Conservation (phyloP, 2,113 vertebrate genomes). For the Mellivora capensis region DNA sequence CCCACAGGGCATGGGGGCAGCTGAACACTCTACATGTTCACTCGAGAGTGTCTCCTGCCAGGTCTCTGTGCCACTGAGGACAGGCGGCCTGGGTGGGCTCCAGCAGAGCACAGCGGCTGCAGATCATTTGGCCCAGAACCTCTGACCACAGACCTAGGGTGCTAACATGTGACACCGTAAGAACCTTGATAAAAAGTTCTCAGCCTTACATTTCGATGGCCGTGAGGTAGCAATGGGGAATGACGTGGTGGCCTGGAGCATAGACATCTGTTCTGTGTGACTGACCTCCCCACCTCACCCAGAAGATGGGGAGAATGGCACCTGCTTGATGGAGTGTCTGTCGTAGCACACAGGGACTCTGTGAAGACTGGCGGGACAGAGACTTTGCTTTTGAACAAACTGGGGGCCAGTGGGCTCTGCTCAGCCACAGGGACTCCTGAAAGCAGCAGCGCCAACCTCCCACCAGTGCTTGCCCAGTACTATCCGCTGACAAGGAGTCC, state of each 20-base stretch:
- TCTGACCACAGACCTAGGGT: neutral
- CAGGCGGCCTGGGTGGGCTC: neutral
- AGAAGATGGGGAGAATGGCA: neutral
- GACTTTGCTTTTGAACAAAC: neutral
- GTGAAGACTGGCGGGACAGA: neutral
- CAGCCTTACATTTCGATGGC: neutral
- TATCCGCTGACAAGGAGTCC: neutral
- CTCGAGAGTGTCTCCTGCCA: too few relatives aligned
- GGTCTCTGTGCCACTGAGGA: neutral
- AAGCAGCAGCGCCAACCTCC: neutral
- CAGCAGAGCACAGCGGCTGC: neutral
- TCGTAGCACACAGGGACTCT: neutral
- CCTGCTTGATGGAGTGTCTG: neutral
- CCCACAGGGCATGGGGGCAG: neutral
- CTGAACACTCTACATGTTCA: neutral
- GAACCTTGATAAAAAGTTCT: neutral
- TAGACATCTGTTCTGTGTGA: neutral
- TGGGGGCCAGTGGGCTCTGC: neutral
- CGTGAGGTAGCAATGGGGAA: accelerated
- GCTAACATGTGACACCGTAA: neutral
- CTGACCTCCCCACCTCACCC: neutral
- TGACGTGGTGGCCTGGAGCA: too few relatives aligned
- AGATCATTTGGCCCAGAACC: neutral
- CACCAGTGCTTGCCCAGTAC: neutral
- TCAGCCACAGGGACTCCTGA: neutral